Percentiles rank a stretch among this genome's conserved stretches.
Evolutionary conservation across 2,888 invertebrate species (phyloP).

Genomic region (Allacma fusca): DNA sequence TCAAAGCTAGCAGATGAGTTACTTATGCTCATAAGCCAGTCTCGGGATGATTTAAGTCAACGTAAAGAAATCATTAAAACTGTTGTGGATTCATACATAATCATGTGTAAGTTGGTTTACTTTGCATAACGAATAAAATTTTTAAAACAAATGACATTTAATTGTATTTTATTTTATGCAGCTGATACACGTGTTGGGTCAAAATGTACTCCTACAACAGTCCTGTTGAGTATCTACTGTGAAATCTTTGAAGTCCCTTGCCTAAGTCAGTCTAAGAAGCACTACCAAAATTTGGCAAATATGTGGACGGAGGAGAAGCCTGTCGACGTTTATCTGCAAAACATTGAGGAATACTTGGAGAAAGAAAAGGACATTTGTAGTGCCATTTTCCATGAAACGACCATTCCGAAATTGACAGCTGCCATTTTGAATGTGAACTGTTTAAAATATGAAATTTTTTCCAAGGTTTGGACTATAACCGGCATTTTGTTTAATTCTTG

Average conservation of each 20-base stretch:
- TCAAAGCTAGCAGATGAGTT: too few relatives aligned
- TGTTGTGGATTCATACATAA: too few relatives aligned
- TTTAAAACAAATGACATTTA: too few relatives aligned
- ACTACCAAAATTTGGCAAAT: background rate
- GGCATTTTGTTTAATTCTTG: background rate
- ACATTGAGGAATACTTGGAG: conserved; percentile 7
- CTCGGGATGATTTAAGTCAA: too few relatives aligned
- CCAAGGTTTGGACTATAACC: too few relatives aligned
- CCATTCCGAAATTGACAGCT: conserved; percentile 2
- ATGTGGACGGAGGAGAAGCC: background rate
- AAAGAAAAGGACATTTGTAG: background rate
- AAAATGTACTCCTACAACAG: too few relatives aligned
- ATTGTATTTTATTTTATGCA: too few relatives aligned
- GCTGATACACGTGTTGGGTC: background rate
- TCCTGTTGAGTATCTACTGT: background rate
- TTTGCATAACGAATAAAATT: too few relatives aligned
- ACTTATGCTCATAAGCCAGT: too few relatives aligned
- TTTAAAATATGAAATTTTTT: too few relatives aligned
- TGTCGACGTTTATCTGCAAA: background rate
- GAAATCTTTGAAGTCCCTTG: background rate
- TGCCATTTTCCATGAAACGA: background rate
- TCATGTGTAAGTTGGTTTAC: too few relatives aligned
- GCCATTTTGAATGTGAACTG: conserved; percentile 11
- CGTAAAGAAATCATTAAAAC: too few relatives aligned
- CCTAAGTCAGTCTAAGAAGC: background rate